phyloP scores from a whole-genome alignment of 2,888 invertebrate species.

The Rhopalosiphum nymphaeae region DNA sequence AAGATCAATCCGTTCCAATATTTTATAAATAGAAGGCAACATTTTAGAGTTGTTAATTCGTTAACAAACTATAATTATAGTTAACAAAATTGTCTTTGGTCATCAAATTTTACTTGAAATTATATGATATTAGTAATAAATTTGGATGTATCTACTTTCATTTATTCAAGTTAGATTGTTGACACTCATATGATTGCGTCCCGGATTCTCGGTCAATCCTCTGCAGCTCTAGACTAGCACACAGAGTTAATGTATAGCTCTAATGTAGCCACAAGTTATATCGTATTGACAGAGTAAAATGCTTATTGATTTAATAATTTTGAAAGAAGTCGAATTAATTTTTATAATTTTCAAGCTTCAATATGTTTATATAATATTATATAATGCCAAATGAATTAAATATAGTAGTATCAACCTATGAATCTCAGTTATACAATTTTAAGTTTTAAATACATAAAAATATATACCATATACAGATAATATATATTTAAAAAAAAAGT shows the following conservation, averaged over 20 bases:
- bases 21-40: neutral
- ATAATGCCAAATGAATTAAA: neutral
- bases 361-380: neutral
- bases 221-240: no score
- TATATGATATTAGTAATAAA: neutral
- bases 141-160: neutral
- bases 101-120: neutral
- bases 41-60: neutral
- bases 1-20: neutral
- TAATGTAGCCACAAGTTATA: no score
- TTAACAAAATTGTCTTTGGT: neutral
- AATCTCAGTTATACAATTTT: neutral
- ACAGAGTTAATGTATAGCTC: no score
- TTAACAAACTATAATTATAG: no score
- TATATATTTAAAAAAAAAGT: neutral
- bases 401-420: neutral
- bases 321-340: neutral
- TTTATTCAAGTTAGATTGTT: neutral
- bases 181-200: no score
- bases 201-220: no score
- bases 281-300: neutral
- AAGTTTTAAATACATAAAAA: no score
- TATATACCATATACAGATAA: no score
- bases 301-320: neutral
- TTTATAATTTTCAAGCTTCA: neutral